Percentiles rank a stretch among this genome's conserved stretches.
These are phyloP conservation scores for Equus przewalskii DNA, from an alignment of 2,113 vertebrate genomes.

Conservation along the genomic window DNA sequence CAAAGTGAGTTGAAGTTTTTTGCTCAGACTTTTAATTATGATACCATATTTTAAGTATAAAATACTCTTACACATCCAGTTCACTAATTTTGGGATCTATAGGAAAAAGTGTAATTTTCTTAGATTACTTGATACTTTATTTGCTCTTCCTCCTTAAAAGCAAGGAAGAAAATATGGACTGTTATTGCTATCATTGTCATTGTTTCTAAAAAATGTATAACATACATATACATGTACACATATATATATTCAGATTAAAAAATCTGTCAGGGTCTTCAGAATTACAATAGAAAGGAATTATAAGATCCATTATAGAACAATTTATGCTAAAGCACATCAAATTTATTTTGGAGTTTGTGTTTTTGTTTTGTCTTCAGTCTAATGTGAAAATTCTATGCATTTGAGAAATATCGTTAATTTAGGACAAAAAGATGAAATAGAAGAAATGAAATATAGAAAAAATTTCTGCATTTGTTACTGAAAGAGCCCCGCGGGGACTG, in stretches of 20 bases:
- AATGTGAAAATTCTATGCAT: neutral
- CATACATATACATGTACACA: neutral
- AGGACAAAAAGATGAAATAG: neutral
- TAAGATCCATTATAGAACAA: neutral
- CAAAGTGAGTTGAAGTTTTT: neutral
- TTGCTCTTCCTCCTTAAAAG: neutral
- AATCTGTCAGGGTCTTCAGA: neutral
- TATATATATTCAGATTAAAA: neutral
- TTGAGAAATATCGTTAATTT: neutral
- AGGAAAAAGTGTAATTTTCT: constrained; percentile 18
- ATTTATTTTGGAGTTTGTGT: neutral
- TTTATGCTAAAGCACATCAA: neutral
- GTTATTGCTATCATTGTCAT: neutral
- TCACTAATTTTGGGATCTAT: neutral
- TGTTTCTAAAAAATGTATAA: neutral
- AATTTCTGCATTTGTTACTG: neutral
- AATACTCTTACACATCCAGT: neutral
- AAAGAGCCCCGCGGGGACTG: too few species aligned
- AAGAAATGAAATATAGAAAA: neutral
- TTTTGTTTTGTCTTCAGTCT: neutral
- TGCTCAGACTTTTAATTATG: constrained; percentile 31
- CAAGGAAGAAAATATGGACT: neutral
- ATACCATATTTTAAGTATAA: neutral
- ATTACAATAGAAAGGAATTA: neutral
- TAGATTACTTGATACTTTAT: neutral